Percentiles rank a stretch among this genome's conserved stretches.
phyloP scores from a whole-genome alignment of 1,140 invertebrate species.

The Lucilia sericata region DNA sequence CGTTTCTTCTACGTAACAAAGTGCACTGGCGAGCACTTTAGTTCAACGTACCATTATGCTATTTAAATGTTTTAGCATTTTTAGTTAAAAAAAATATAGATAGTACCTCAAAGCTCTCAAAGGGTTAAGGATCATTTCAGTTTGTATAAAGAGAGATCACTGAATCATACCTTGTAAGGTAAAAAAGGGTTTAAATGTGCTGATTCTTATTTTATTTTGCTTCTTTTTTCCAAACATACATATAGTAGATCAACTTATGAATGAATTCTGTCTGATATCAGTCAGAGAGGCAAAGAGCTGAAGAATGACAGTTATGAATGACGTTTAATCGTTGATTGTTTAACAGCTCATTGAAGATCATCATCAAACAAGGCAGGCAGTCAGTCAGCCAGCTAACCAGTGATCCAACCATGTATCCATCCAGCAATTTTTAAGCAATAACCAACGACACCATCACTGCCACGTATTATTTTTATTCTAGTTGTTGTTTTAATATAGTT shows the following conservation, averaged over 20 bases:
- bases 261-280: neutral
- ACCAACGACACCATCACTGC: neutral
- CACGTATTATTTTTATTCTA: constrained; percentile 24
- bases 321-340: constrained; percentile 44
- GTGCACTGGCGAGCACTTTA: no score
- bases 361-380: constrained; percentile 11
- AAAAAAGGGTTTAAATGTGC: constrained; percentile 19
- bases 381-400: neutral
- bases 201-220: neutral
- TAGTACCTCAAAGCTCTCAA: no score
- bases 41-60: no score
- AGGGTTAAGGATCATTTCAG: no score
- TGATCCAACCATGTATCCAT: no score
- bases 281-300: neutral
- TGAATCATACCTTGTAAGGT: constrained; percentile 25
- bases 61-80: no score
- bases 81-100: no score
- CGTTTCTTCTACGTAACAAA: no score
- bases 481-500: neutral
- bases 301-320: constrained; percentile 37
- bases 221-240: neutral
- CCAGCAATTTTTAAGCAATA: neutral
- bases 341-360: constrained; percentile 42
- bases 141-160: neutral
- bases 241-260: constrained; percentile 40